These are phyloP conservation scores for Neotoxoptera formosana DNA, from an alignment of 1,140 invertebrate species.

Conservation along the genomic window DNA sequence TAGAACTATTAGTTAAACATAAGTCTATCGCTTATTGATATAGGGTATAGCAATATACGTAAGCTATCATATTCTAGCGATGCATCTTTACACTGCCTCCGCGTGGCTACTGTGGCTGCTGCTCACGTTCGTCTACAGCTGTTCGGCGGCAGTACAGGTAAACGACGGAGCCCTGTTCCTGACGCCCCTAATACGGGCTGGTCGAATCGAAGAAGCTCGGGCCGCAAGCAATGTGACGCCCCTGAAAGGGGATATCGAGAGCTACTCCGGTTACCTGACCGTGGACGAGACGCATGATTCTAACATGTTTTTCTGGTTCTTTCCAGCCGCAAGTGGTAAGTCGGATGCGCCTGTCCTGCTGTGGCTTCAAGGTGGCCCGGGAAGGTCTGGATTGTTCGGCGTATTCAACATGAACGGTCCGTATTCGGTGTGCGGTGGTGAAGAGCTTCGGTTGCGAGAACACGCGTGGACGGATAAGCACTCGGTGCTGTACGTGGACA, in stretches of 20 bases:
- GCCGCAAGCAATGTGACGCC: constrained; percentile 54
- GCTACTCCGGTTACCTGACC: constrained; percentile 75
- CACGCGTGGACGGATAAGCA: constrained; percentile 80
- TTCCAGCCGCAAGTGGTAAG: constrained; percentile 67
- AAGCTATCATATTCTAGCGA: background rate
- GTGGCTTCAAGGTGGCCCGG: constrained; percentile 83
- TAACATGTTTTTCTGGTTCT: constrained; percentile 83
- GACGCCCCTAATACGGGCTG: constrained; percentile 59
- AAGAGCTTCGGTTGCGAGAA: background rate
- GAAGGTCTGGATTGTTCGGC: constrained; percentile 74
- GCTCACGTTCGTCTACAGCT: background rate
- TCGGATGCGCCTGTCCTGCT: constrained; percentile 72
- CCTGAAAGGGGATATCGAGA: constrained; percentile 25
- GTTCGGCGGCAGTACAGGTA: background rate
- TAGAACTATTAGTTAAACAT: too few species aligned
- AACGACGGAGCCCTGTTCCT: constrained; percentile 53
- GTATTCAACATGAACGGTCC: constrained; percentile 73
- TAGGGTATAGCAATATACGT: too few species aligned
- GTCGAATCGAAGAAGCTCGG: constrained; percentile 53
- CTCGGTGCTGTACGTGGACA: constrained; percentile 86
- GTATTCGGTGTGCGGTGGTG: constrained; percentile 64
- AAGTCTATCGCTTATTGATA: too few species aligned
- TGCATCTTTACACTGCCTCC: background rate
- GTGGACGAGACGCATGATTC: constrained; percentile 67
- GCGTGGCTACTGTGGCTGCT: background rate